A percentile compares a stretch with the other conserved stretches of the same genome.
phyloP scores from a whole-genome alignment of 2,113 vertebrate species.

The Tinamus guttatus region DNA sequence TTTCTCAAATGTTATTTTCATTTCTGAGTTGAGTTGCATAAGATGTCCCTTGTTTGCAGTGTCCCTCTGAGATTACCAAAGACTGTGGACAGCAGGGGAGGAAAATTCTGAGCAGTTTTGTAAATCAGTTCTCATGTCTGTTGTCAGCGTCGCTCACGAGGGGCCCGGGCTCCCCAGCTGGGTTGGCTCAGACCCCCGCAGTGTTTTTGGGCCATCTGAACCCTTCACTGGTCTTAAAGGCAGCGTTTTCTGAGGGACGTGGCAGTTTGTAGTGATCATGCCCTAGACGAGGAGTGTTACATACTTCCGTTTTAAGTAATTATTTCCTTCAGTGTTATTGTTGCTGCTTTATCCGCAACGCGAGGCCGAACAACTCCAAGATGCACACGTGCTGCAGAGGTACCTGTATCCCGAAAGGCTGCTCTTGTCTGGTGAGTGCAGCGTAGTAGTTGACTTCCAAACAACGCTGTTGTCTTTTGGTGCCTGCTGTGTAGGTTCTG shows the following conservation, averaged over 20 bases:
- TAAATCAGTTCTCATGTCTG: neutral
- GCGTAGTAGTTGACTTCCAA: neutral
- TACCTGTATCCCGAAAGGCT: neutral
- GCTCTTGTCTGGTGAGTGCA: fast-evolving
- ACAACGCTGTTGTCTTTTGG: neutral
- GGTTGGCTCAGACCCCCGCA: fast-evolving
- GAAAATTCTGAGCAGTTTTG: neutral
- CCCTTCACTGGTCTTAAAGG: neutral
- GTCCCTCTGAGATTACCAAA: conserved; percentile 39
- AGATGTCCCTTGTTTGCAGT: neutral
- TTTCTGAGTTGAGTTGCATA: neutral
- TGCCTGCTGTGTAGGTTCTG: neutral
- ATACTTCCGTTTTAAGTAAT: fast-evolving
- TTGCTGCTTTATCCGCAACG: neutral
- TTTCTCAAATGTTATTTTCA: fast-evolving
- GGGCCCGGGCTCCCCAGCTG: neutral
- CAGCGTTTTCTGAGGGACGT: neutral
- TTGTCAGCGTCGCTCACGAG: neutral
- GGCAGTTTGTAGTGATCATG: neutral
- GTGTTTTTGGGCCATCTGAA: neutral
- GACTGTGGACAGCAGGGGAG: neutral
- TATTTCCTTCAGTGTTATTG: neutral
- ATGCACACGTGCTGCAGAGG: neutral
- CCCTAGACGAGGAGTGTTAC: neutral
- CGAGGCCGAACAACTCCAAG: neutral